A percentile compares a stretch with the other conserved stretches of the same genome.
Conservation (phyloP, 2,888 invertebrate genomes). For the Sisyra nigra region DNA sequence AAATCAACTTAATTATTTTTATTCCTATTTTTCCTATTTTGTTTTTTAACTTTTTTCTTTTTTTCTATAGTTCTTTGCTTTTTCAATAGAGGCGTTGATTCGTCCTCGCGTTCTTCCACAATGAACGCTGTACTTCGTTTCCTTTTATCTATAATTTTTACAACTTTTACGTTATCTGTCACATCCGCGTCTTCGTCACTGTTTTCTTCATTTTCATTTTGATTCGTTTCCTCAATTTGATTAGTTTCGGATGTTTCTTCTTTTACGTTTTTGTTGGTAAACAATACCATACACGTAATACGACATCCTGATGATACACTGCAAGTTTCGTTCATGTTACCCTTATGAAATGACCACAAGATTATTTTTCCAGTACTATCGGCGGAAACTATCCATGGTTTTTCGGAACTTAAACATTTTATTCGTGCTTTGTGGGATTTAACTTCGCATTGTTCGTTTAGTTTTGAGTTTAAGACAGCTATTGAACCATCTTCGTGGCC, state of each 20-base stretch:
- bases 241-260: conserved; percentile 22
- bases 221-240: conserved; percentile 12
- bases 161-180: conserved; percentile 6
- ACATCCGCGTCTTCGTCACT: conserved; percentile 15
- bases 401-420: conserved; percentile 42
- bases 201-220: conserved; percentile 21
- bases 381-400: conserved; percentile 43
- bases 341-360: conserved; percentile 39
- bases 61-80: conserved; percentile 18
- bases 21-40: conserved; percentile 29
- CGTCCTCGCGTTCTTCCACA: conserved; percentile 9
- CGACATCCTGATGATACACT: conserved; percentile 49
- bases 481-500: conserved; percentile 64
- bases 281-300: conserved; percentile 52
- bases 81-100: neutral
- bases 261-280: conserved; percentile 16
- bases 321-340: conserved; percentile 34
- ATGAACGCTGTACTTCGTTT: conserved; percentile 8
- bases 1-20: conserved; percentile 38
- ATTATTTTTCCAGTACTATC: conserved; percentile 69
- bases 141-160: conserved; percentile 9
- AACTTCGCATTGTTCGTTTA: conserved; percentile 29
- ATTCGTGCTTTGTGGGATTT: conserved; percentile 48
- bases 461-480: conserved; percentile 36
- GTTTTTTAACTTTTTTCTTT: conserved; percentile 15